Evolutionary conservation across 2,113 vertebrate species (phyloP), one percentile per base, ranked within the genome.

Genomic region (Gadus chalcogrammus): DNA sequence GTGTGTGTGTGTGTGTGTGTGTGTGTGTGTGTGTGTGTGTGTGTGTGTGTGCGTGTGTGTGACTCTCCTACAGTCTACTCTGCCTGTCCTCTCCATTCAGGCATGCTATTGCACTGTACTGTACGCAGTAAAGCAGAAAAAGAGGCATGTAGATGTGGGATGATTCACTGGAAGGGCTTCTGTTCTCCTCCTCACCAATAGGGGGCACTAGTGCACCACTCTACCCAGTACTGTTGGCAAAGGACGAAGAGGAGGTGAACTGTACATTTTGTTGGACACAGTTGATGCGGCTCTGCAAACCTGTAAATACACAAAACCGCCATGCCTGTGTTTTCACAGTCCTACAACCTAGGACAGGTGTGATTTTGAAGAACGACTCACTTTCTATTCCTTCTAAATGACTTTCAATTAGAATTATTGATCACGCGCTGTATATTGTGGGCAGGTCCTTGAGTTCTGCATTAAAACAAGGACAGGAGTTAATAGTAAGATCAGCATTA

Each of bases 121-220:
- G 83, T 79, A 27, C 22, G 28, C 67, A 70, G 74, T 55, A 24
- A 56, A 64, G 27, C 18, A 82, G 24, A 38, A 64, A 52, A 27
- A 82, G 82, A 77, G 84, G 84, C 82, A 85, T 87, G 85, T 83
- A 85, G 86, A 81, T 82, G 80, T 83, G 81, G 84, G 79, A 80
- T 52, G 61, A 73, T 80, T 24, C 24, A 76, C 68, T 77, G 68
- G 68, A 15, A 5, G 72, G 68, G 85, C 71, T 75, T 82, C 74
- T 84, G 74, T 68, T 73, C 64, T 82, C 81, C 75, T 78, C 84
- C 69, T 70, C 63, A 62, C 84, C 65, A 78, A 68, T 75, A 86
- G 86, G 72, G 83, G 82, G 82, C 77, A 27, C 70, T 82, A 80
- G 84, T 75, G 88, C 82, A 83, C 82, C 81, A 80, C 76, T 78